Base-by-base conservation (phyloP, 2,888 invertebrate species). In the Aphodius granarius region DNA sequence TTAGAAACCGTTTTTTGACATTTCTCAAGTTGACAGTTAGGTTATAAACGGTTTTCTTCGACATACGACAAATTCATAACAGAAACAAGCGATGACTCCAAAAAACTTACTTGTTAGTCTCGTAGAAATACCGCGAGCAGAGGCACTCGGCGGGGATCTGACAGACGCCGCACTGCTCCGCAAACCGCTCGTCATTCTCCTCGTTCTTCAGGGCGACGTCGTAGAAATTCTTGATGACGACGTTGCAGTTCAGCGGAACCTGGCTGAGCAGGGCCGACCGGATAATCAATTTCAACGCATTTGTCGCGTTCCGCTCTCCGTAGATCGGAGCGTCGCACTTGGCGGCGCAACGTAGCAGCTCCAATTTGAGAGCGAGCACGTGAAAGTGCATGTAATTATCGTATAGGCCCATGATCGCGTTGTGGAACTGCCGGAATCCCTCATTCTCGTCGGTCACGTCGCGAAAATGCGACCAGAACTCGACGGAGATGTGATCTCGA, bases 141-240 rank as follows among this genome's bases (percentile, higher is more conserved):
- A 90, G 89, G 75, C 87, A 86, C 75, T 86, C 86, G 13, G 89
- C 89, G 75, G 93, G 93, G 83, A 91, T 91, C 79, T 89, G 90
- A 86, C 96, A 97, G 0, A 94, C 94, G 17, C 89, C 89, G 85
- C 96, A 97, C 75, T 91, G 89, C 0, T 90, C 87, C 80, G 88
- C 88, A 65, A 72, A 63, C n/a, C 75, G n/a, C 70, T 72, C 78
- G 15, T 82, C 83, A 4, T 75, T 75, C 77, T 86, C 85, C 75
- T 86, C 83, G 78, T 85, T 81, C 78, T 82, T 93, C 79, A 95
- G 93, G 3, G 95, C 93, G 18, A 92, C 90, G 86, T 92, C 92
- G 83, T 95, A 96, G 86, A 95, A 95, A 73, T 92, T 91, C 80
- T 91, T 90, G 0, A 94, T 92, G 23, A 94, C 91, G 6, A 89